Evolutionary conservation across 2,888 invertebrate genomes (phyloP), one percentile per base, ranked within the genome.

Genomic region (Lacanobia oleracea): DNA sequence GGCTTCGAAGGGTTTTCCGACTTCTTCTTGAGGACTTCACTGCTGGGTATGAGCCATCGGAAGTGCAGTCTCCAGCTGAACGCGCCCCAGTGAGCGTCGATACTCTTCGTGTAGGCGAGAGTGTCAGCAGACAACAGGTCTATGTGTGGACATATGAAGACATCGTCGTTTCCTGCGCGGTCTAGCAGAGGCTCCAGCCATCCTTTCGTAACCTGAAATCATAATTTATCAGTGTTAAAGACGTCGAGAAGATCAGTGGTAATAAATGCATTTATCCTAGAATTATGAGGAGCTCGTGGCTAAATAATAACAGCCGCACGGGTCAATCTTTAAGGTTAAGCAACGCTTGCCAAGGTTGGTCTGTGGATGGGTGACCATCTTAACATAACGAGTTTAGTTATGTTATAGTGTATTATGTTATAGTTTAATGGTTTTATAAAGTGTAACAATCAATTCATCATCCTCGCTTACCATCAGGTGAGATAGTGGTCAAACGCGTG

Each of bases 11-110:
- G 97, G 84, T 97, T 97, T 59, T 96, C 93, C 21, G 96, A 95
- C 82, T 97, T 95, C 74, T 97, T 96, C 78, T 96, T 94, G 87
- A 98, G 93, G 75, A 98, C 97, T 70, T 97, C 95, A 50, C 96
- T 96, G 43, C 97, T 97, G 0, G 98, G 96, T 71, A 98, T 97
- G 82, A 98, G 97, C 98, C 98, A 98, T 37, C 98, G 96, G 88
- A 98, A 99, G 91, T 99, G 99, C 21, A 99, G 96, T 84, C 99
- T 98, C 99, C 99, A 99, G 92, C 99, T 99, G 92, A 99, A 99
- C 0, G 99, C 99, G 6, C 99, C 99, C 98, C 99, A 99, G 88
- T 99, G 99, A 62, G 99, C 97, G 91, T 99, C 99, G 83, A 99
- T 98, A 75, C 98, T 98, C 88, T 99, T 98, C 4, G 98, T 98